Evolutionary conservation across 2,888 invertebrate species (phyloP), one percentile per base, ranked within the genome.

Genomic region (Agrotis puta): DNA sequence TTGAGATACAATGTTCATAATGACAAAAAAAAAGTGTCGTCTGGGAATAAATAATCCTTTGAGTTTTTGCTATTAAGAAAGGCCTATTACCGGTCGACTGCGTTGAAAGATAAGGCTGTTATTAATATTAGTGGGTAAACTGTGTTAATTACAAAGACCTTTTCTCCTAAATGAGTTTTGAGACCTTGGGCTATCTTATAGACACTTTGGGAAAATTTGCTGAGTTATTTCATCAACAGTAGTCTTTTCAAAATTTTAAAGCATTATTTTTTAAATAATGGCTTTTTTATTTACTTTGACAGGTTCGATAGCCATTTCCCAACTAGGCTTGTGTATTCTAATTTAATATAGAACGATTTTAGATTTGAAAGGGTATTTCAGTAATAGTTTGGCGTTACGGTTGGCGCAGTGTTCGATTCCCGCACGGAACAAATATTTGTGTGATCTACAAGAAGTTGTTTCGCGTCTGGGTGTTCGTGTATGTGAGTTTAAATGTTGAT

Each of bases 121-220:
- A 68, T 69, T 83, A 80, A 74, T 81, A 69, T 74, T 57, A 18
- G 59, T 50, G 69, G 45, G 62, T 68, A 56, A 67, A 77, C 70
- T 69, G 47, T 22, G 59, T 58, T 83, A 81, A 82, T 82, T 81
- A 83, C 58, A 72, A 77, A 67, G 67, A 64, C 77, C 74, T 81
- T 39, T 77, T 82, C 64, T 69, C 53, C 51, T 63, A 53, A 77
- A 81, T 74, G 61, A 77, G 70, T 63, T 75, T 27, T n/a, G 33
- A 50, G 48, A 53, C 64, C 48, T 56, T 18, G 33, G 33, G 54
- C 45, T 18, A 57, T 22, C 54, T 66, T 14, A 43, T 22, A 43
- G n/a, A 53, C 16, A 59, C 20, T 65, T 50, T 33, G 22, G 18
- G 48, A 53, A 58, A 79, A 73, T 65, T 62, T n/a, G 33, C 51